Evolutionary conservation across 2,113 vertebrate species (phyloP), one percentile per base, ranked within the genome.

Genomic region (Xiphias gladius): DNA sequence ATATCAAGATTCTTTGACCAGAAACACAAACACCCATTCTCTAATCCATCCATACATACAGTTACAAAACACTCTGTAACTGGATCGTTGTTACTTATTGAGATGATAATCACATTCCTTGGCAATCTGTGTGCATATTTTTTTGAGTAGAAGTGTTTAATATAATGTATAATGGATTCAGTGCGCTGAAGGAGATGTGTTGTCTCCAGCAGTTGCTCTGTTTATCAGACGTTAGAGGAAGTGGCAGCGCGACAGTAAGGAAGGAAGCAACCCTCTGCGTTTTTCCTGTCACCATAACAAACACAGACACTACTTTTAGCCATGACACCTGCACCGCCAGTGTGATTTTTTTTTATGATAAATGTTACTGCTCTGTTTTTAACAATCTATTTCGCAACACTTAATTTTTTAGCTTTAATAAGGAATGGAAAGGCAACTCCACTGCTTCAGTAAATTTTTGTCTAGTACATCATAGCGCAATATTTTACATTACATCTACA

Each of bases 221-320:
- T 78, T 75, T 52, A 32, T 39, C 22, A 79, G 35, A 30, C 7
- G 8, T 62, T 7, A 64, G 43, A 88, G 92, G 88, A 90, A 91
- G 72, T 66, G 7, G 24, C 84, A 65, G n/a, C 17, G 41, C 11
- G 7, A 62, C 79, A 80, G 80, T 74, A 76, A 85, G 89, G 85
- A 91, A 92, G 85, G 83, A 90, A 88, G 41, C 41, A 22, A 39
- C 55, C 41, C 26, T 52, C 30, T 3, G 28, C 10, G 73, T 37
- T 66, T 62, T 84, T 90, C 82, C 81, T 83, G 82, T 74, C 43
- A 14, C 61, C 24, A 20, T 28, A 80, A 57, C 54, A 50, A 39
- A 20, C 35, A 17, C 41, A 28, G 32, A 43, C 64, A 24, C 52
- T 37, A 28, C 63, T 59, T 82, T 77, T 66, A 87, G 59, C 54